Evolutionary conservation across 2,113 vertebrate species (phyloP), one percentile per base, ranked within the genome.

Genomic region (Sapayoa aenigma): DNA sequence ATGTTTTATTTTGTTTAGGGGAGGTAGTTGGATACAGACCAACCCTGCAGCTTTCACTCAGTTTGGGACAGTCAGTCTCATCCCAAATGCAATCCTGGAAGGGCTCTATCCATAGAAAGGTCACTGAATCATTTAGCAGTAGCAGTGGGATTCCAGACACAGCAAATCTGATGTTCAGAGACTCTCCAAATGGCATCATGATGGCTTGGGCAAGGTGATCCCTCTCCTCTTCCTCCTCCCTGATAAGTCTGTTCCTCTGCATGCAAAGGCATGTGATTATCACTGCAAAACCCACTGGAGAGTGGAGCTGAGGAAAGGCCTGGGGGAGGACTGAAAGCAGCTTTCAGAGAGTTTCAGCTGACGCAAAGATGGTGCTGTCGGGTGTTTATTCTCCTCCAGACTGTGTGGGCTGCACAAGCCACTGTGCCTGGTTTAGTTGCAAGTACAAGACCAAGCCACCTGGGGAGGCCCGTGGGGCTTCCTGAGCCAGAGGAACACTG

Each of bases 391-490:
- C 75, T 87, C 23, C 37, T 67, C 23, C 49, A 71, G 62, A 39
- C 28, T 68, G 68, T 2, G 87, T 87, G 69, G 71, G 93, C 72
- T 93, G 66, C 55, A 63, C 31, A 53, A 85, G 22, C 12, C 67
- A 10, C 37, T 35, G 49, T 27, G n/a, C 19, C 50, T 88, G 60
- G 20, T 87, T 76, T 63, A 39, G 25, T 11, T 90, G 78, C 84
- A 95, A 73, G 39, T 88, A 94, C 67, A 67, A 89, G 33, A 86
- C 35, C 39, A 14, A 62, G 33, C 75, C 87, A 47, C 75, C 78
- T 88, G 91, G 75, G 81, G 93, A 97, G 79, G 94, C 89, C 89
- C 47, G 1, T 85, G 94, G 66, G 79, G 37, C 74, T 91, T 94
- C 52, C 41, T 14, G 5, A 83, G 35, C 30, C 55, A 58, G 35